A percentile compares a stretch with the other conserved stretches of the same genome.
Conservation (phyloP, 2,888 invertebrate genomes). For the Myopa tessellatipennis region DNA sequence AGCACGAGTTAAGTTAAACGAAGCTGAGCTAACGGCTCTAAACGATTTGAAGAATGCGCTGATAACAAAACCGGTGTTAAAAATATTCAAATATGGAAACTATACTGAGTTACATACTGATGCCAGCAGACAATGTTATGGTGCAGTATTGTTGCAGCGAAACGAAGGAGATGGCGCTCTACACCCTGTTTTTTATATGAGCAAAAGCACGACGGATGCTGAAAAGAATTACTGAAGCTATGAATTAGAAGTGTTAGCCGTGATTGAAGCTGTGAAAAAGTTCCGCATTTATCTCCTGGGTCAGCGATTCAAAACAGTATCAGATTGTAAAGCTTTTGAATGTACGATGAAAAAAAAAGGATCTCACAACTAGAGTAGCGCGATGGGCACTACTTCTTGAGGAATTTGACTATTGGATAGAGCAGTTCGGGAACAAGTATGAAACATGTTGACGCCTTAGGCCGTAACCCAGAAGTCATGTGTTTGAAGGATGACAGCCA, state of each 20-base stretch:
- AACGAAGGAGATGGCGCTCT: constrained; percentile 33
- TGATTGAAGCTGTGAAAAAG: constrained; percentile 41
- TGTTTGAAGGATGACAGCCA: neutral
- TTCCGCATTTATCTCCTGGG: constrained; percentile 52
- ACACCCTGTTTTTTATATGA: constrained; percentile 46
- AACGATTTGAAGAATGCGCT: neutral
- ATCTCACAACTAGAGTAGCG: constrained; percentile 39
- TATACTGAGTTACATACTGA: too few species aligned
- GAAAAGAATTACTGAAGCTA: constrained; percentile 48
- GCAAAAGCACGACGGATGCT: constrained; percentile 39
- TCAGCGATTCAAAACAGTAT: constrained; percentile 35
- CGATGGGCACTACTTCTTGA: constrained; percentile 44
- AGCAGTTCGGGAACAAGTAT: constrained; percentile 42
- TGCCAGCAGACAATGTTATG: too few species aligned
- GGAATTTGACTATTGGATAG: constrained; percentile 43
- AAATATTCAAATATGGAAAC: constrained; percentile 4
- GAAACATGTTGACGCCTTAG: constrained; percentile 44
- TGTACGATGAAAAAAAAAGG: constrained; percentile 41
- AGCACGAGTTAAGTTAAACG: constrained; percentile 5
- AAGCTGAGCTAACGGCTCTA: neutral
- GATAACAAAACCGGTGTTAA: neutral
- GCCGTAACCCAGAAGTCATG: constrained; percentile 28
- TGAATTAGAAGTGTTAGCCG: constrained; percentile 48
- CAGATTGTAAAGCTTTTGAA: constrained; percentile 43
- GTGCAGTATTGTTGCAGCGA: too few species aligned